Conservation (phyloP, 2,797 vertebrate species). For the Todus mexicanus region DNA sequence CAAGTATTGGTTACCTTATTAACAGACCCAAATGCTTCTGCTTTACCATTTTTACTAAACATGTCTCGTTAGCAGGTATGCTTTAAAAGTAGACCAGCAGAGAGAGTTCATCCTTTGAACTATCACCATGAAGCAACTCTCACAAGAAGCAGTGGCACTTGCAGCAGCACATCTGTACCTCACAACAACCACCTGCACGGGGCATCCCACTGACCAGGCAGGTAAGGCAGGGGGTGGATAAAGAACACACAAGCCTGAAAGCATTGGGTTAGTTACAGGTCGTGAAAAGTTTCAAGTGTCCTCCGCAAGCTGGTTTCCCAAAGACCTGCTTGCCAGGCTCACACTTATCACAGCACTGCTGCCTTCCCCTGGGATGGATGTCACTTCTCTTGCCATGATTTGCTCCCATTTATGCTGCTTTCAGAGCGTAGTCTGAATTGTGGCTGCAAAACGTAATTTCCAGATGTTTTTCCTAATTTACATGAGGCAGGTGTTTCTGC, state of each 20-base stretch:
- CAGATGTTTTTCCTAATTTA: neutral
- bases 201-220: neutral
- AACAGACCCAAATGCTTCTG: slow-evolving; percentile 3
- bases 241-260: neutral
- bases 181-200: neutral
- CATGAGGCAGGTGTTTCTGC: neutral
- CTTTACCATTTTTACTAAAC: slow-evolving; percentile 5
- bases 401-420: neutral
- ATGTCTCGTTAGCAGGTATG: neutral
- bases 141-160: neutral
- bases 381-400: neutral
- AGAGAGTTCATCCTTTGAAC: neutral
- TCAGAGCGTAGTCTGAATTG: neutral
- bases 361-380: neutral
- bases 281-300: neutral
- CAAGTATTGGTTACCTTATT: neutral
- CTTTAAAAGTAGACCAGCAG: neutral
- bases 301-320: neutral
- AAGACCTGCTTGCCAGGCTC: neutral
- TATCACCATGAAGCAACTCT: neutral
- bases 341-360: rapidly evolving
- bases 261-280: neutral
- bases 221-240: neutral
- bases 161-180: neutral
- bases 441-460: neutral